Conservation (phyloP, 2,888 invertebrate species). For the Abrostola triplasia region DNA sequence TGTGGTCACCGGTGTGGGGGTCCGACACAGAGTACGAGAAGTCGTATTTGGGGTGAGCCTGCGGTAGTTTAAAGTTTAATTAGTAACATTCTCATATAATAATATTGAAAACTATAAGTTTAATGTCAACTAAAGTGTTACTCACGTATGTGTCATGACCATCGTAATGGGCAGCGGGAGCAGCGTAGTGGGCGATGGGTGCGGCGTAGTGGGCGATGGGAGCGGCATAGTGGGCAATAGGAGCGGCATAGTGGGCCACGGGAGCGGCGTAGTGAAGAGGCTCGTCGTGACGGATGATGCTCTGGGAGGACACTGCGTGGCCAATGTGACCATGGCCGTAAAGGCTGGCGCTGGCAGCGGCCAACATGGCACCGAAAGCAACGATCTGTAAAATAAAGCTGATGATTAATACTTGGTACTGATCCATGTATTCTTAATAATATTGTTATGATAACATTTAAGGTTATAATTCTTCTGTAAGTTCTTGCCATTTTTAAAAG, state of each 20-base stretch:
- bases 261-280: slow-evolving; percentile 62
- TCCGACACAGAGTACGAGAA: slow-evolving; percentile 86
- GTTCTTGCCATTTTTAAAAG: no score
- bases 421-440: neutral
- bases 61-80: neutral
- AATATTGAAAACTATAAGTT: neutral
- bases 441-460: neutral
- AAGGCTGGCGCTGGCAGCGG: slow-evolving; percentile 81
- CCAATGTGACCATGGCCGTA: slow-evolving; percentile 56
- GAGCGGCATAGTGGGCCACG: slow-evolving; percentile 59
- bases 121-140: neutral
- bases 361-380: slow-evolving; percentile 76
- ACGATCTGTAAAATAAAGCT: slow-evolving; percentile 73
- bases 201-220: slow-evolving; percentile 53
- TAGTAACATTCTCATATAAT: neutral
- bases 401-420: neutral
- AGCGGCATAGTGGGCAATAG: slow-evolving; percentile 53
- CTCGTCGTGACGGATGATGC: slow-evolving; percentile 76
- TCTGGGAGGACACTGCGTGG: slow-evolving; percentile 76
- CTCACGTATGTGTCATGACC: slow-evolving; percentile 59
- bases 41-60: slow-evolving; percentile 76
- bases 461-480: neutral
- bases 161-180: slow-evolving; percentile 56
- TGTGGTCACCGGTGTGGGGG: slow-evolving; percentile 88
- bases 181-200: slow-evolving; percentile 51